Evolutionary conservation across 1,140 invertebrate species (phyloP), one percentile per base, ranked within the genome.

Genomic region (Aphelenchoides avenae): DNA sequence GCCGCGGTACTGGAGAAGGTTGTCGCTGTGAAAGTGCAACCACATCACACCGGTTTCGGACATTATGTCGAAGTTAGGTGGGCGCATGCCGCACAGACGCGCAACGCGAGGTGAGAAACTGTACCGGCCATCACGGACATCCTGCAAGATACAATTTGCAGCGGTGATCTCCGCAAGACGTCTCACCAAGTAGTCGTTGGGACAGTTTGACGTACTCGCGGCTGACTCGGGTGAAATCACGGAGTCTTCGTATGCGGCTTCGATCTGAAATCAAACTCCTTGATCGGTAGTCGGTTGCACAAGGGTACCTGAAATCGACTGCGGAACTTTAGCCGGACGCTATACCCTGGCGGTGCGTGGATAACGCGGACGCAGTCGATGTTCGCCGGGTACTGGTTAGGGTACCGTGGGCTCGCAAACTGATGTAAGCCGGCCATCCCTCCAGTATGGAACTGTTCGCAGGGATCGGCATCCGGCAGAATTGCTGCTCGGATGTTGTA

Each of bases 41-140:
- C 58, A 61, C 47, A 30, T 39, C 20, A 18, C 42, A 22, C 58
- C 58, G n/a, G n/a, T n/a, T 33, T 26, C 22, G 11, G 3, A 33
- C 57, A 27, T 49, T 24, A 61, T 39, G 27, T 59, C 52, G 7
- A 11, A 13, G 1, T 18, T n/a, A 15, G 58, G 58, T 13, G 50
- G 15, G 20, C 26, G 11, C 43, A 62, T 52, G 11, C 58, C 58
- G 36, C 58, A 61, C 31, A 61, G 54, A 22, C 41, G 57, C 4
- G 43, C 58, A 26, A 61, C 40, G 3, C 59, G 15, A 18, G 58
- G 58, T 3, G 58, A 61, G 31, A 61, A 61, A 26, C 30, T 33
- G 50, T 62, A 61, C 24, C 58, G 44, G 33, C 58, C 58, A 42
- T 61, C 58, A 9, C 58, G 57, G 15, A 61, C 42, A 34, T 59